These are phyloP conservation scores for Aurelia aurita DNA, from an alignment of 30 jellyfish, hydroid and myxozoan species.

Conservation along the genomic window DNA sequence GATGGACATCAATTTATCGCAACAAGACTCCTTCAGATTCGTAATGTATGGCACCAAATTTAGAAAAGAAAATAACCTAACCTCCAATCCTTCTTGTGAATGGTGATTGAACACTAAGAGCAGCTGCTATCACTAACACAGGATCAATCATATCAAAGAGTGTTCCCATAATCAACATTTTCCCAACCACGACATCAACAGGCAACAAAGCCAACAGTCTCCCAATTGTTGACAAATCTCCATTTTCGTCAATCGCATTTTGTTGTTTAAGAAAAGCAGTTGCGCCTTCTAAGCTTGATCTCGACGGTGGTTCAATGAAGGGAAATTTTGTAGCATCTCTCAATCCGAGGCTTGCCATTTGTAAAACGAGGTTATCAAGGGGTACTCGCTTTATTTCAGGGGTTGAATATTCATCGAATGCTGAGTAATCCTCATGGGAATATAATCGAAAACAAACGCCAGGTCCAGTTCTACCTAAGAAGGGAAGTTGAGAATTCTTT, in stretches of 20 bases:
- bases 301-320: conserved; percentile 94
- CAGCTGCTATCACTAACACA: conserved; percentile 91
- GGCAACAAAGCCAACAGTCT: conserved; percentile 93
- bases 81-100: conserved; percentile 86
- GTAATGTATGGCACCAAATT: too few relatives aligned
- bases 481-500: too few relatives aligned
- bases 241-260: conserved; percentile 83
- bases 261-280: conserved; percentile 70
- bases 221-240: conserved; percentile 91
- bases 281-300: conserved; percentile 87
- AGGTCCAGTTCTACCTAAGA: conserved; percentile 99
- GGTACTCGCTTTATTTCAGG: conserved; percentile 99
- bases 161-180: conserved; percentile 93
- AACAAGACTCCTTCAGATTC: too few relatives aligned
- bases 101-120: conserved; percentile 97
- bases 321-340: conserved; percentile 91
- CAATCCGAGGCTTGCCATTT: conserved; percentile 96
- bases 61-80: background rate
- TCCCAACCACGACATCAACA: conserved; percentile 94
- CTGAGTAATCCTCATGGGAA: conserved; percentile 92
- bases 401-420: conserved; percentile 89
- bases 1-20: too few relatives aligned
- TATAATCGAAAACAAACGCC: conserved; percentile 98
- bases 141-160: conserved; percentile 91
- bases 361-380: conserved; percentile 88